phyloP scores from a whole-genome alignment of 2,113 vertebrate genomes.

The Calyptomena viridis region DNA sequence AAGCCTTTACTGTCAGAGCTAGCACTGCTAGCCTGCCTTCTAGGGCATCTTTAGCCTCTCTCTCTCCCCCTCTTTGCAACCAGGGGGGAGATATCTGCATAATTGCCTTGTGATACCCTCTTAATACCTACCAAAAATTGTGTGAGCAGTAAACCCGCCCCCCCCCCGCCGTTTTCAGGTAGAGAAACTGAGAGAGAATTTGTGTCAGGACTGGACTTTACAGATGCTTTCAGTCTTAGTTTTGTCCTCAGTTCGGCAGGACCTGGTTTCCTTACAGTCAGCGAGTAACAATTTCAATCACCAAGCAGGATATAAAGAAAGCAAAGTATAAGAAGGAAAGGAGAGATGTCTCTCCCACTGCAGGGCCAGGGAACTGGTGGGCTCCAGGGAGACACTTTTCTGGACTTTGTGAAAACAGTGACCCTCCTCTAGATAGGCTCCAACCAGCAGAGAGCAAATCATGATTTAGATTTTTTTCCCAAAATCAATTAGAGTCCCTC shows the following conservation, averaged over 20 bases:
- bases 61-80: neutral
- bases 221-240: neutral
- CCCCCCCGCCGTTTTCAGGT: rapidly evolving
- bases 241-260: neutral
- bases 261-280: neutral
- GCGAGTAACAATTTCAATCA: neutral
- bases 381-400: neutral
- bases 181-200: neutral
- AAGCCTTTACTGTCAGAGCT: neutral
- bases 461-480: neutral
- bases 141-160: neutral
- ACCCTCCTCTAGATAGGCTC: neutral
- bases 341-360: neutral
- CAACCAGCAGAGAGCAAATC: neutral
- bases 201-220: neutral
- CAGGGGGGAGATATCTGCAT: neutral
- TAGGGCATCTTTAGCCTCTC: neutral
- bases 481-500: conserved; percentile 47
- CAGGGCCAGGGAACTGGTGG: neutral
- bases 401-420: too few species aligned
- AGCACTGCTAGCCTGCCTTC: neutral
- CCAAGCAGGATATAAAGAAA: neutral
- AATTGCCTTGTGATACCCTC: neutral
- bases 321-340: neutral
- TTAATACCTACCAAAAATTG: neutral